Evolutionary conservation across 2,888 invertebrate genomes (phyloP), one percentile per base, ranked within the genome.

Genomic region (Serrognathus titanus): DNA sequence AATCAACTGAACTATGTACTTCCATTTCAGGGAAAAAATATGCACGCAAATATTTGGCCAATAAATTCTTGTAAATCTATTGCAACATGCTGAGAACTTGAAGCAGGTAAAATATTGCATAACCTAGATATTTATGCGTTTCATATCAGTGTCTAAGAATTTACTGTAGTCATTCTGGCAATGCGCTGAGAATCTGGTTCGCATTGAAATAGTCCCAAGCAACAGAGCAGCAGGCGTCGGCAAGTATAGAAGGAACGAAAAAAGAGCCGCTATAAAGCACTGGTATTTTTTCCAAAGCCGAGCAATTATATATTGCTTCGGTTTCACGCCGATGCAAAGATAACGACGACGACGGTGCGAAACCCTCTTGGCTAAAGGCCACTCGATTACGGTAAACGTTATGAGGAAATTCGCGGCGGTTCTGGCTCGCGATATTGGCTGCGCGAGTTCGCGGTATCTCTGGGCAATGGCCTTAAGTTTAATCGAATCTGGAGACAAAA

Each of bases 401-500:
- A 12, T 20, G 39, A 58, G 51, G 60, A 54, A 60, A 60, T 60
- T 60, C 51, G 54, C 49, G 53, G 48, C 50, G 37, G 49, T 37
- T 58, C 56, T 31, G 52, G 51, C 55, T 53, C 58, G 62, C 61
- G 57, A 63, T 63, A 62, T 61, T 49, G 58, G 60, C 57, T 61
- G 51, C 58, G 58, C 54, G 60, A 37, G 55, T 55, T 58, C 53
- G 48, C 60, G 51, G 54, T 66, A 59, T 66, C 65, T 67, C 61
- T 67, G 68, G 68, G 66, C 69, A 69, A 63, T 67, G 67, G 69
- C 69, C 69, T 67, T 60, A 64, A 65, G 62, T 66, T 68, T 65
- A 69, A 68, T 68, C 68, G 66, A 64, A 68, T 68, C 66, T 61
- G 65, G 67, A 69, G 68, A 69, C 67, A 69, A 68, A 68, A 69